These are phyloP conservation scores for Hecatera dysodea DNA, from an alignment of 2,888 invertebrate species.

Conservation along the genomic window DNA sequence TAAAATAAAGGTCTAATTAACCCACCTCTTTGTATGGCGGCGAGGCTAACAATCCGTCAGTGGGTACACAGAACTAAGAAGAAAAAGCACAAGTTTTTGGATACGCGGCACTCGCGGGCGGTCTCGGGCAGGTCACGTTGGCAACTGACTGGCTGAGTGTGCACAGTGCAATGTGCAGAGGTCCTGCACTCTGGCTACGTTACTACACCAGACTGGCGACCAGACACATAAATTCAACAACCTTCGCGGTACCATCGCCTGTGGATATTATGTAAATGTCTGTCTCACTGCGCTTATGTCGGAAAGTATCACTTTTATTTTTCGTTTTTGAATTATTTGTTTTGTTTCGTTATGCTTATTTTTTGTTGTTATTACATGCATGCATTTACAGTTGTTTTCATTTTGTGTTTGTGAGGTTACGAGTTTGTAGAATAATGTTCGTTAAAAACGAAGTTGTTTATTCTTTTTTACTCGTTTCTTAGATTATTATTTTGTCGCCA, in stretches of 20 bases:
- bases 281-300: constrained; percentile 45
- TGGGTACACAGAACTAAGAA: constrained; percentile 68
- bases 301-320: constrained; percentile 28
- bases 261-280: constrained; percentile 66
- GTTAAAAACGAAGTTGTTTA: too few relatives aligned
- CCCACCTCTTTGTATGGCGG: constrained; percentile 58
- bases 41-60: constrained; percentile 61
- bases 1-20: constrained; percentile 43
- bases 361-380: constrained; percentile 9
- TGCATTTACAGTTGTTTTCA: neutral
- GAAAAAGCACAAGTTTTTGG: constrained; percentile 51
- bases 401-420: neutral
- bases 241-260: constrained; percentile 59
- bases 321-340: constrained; percentile 25
- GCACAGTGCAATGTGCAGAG: constrained; percentile 64
- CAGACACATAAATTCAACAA: constrained; percentile 75
- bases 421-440: neutral
- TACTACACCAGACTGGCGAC: constrained; percentile 56
- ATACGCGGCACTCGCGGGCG: constrained; percentile 40
- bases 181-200: constrained; percentile 49
- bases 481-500: neutral
- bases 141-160: constrained; percentile 68
- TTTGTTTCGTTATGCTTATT: neutral
- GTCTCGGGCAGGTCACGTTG: constrained; percentile 47
- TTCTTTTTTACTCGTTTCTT: too few relatives aligned